Evolutionary conservation across 2,113 vertebrate genomes (phyloP).

Genomic region (Thinocorus orbignyianus): DNA sequence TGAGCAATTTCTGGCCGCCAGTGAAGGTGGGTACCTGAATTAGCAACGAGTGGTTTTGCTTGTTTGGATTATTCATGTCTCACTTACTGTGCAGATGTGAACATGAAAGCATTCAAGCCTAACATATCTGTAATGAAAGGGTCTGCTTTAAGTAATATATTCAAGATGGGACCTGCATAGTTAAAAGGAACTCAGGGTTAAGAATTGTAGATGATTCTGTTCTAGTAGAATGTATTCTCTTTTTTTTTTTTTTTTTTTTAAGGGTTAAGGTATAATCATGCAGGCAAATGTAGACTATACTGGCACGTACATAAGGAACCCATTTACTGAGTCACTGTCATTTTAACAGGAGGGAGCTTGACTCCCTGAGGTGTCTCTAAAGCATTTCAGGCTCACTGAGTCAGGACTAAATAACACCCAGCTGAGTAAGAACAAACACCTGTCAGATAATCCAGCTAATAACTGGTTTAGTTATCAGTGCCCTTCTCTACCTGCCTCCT

Average conservation of each 20-base stretch:
- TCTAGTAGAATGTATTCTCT: not conserved
- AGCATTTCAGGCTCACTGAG: conserved; percentile 50
- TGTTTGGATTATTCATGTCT: not conserved
- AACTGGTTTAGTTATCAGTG: conserved; percentile 46
- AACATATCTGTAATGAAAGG: not conserved
- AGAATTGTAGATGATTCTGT: not conserved
- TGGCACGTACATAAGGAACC: not conserved
- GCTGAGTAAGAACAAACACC: conserved; percentile 63
- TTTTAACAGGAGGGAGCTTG: conserved; percentile 36
- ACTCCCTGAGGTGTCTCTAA: conserved; percentile 38
- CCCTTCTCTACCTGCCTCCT: not conserved
- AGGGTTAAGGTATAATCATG: not conserved
- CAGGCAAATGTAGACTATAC: not conserved
- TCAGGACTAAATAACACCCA: conserved; percentile 57
- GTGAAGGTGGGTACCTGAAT: not conserved
- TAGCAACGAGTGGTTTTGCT: not conserved
- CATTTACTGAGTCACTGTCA: conserved; percentile 51
- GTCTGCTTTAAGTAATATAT: not conserved
- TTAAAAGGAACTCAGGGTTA: not conserved
- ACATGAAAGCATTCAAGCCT: not conserved
- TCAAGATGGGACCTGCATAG: not conserved
- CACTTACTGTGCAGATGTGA: not conserved
- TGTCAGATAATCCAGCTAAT: conserved; percentile 56
- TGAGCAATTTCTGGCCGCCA: not conserved
- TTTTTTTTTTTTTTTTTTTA: not conserved